These are phyloP conservation scores for Thermophis baileyi DNA, from an alignment of 2,113 vertebrate genomes.

Conservation along the genomic window DNA sequence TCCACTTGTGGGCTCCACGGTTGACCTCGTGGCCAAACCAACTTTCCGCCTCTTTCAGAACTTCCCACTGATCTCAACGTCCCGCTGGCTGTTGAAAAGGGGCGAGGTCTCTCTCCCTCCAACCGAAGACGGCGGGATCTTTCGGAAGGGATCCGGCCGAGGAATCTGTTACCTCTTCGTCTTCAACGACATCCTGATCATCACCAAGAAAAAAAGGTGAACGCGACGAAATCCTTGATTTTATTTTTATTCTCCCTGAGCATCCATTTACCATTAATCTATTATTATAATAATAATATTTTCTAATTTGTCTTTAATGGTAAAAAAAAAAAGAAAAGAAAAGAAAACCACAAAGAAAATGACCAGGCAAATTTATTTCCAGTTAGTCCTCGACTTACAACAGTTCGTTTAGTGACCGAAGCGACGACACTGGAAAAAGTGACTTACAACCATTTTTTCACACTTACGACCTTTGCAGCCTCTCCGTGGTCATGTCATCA, in stretches of 20 bases:
- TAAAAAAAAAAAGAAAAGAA: too few species aligned
- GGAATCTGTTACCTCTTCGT: conserved; percentile 84
- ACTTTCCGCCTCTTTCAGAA: conserved; percentile 58
- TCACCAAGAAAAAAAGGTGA: conserved; percentile 94
- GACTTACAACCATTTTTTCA: too few species aligned
- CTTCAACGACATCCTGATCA: conserved; percentile 89
- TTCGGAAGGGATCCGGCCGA: conserved; percentile 80
- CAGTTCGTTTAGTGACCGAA: too few species aligned
- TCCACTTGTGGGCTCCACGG: not conserved
- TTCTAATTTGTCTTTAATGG: too few species aligned
- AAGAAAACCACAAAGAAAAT: too few species aligned
- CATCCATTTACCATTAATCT: not conserved
- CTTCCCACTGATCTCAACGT: conserved; percentile 83
- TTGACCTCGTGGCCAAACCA: too few species aligned
- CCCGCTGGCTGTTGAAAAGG: conserved; percentile 87
- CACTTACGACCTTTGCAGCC: too few species aligned
- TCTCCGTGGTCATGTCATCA: too few species aligned
- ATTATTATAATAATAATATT: not conserved
- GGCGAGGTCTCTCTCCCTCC: conserved; percentile 77
- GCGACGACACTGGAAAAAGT: too few species aligned
- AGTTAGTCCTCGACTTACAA: too few species aligned
- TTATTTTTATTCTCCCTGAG: not conserved
- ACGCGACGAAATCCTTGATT: too few species aligned
- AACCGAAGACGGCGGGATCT: conserved; percentile 81
- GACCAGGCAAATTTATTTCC: too few species aligned